Evolutionary conservation across 2,888 invertebrate genomes (phyloP), one percentile per base, ranked within the genome.

Genomic region (Sesia apiformis): DNA sequence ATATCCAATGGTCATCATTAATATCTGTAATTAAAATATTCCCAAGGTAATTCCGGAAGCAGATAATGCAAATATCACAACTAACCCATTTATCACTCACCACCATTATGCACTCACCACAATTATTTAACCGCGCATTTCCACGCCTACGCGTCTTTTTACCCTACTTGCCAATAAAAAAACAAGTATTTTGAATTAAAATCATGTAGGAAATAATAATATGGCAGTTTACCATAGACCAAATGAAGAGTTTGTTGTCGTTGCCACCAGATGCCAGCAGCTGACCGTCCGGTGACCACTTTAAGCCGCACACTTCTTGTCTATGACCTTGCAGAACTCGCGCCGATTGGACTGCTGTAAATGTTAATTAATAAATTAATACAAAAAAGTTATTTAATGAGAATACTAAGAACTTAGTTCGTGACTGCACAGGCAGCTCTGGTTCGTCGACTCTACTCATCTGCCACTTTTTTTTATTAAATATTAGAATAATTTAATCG

Each of bases 211-310:
- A 46, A 46, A 46, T 6, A 46, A 46, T 6, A 46, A 4, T 3
- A 23, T 23, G 23, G 23, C 23, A 23, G 71, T 78, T 76, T 59
- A 90, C 90, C 91, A 91, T 82, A 64, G 94, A 94, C 98, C 98
- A 98, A 4, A 98, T 97, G 81, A 97, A 95, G 53, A 98, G 91
- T 70, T 97, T 94, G 90, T 98, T 98, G 84, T 99, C 99, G 81
- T 99, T 99, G 55, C 99, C 99, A 42, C 99, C 99, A 42, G 98
- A 98, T 0, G 99, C 99, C 55, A 99, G 89, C 76, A 97, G 97
- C 83, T 98, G 97, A 66, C 97, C 97, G 82, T 99, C 99, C 2
- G 98, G 97, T 1, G 98, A 99, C 98, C 98, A 99, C 79, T 98
- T 98, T 52, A 99, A 88, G 0, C 99, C 99, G 85, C 99, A 99